These are phyloP conservation scores for Rachycentron canadum DNA, from an alignment of 2,797 vertebrate genomes.

Conservation along the genomic window DNA sequence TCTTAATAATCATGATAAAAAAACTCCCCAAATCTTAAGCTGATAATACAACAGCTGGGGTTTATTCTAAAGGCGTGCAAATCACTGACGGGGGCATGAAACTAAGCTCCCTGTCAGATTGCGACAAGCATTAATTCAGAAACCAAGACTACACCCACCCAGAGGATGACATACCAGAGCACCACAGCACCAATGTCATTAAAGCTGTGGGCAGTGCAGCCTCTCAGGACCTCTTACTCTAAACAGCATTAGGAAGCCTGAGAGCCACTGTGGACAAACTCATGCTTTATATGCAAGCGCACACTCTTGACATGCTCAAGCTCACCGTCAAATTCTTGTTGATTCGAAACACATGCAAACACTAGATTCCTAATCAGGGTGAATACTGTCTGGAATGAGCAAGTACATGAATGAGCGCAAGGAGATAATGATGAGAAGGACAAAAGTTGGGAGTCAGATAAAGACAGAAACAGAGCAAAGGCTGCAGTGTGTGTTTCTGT, in stretches of 20 bases:
- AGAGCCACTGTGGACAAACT: conserved; percentile 11
- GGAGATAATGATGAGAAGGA: background rate
- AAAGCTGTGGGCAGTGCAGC: conserved; percentile 32
- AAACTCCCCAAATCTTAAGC: conserved; percentile 33
- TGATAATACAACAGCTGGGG: conserved; percentile 28
- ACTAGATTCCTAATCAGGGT: background rate
- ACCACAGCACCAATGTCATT: conserved; percentile 37
- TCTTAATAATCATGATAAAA: conserved; percentile 64
- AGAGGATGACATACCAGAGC: conserved; percentile 38
- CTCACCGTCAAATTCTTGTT: background rate
- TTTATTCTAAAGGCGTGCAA: conserved; percentile 26
- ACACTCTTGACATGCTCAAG: background rate
- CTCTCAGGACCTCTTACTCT: conserved; percentile 35
- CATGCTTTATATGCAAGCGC: background rate
- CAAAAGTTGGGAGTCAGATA: background rate
- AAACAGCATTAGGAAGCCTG: conserved; percentile 37
- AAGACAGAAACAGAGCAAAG: background rate
- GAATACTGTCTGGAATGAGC: background rate
- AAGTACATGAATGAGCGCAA: background rate
- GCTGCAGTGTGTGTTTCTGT: conserved; percentile 8
- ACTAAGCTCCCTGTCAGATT: conserved; percentile 6
- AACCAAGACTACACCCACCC: conserved; percentile 9
- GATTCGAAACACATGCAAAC: conserved; percentile 41
- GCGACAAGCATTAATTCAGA: conserved; percentile 35
- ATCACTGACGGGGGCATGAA: conserved; percentile 10